Base-by-base conservation (phyloP, 2,113 vertebrate genomes). In the Ammodytes marinus region DNA sequence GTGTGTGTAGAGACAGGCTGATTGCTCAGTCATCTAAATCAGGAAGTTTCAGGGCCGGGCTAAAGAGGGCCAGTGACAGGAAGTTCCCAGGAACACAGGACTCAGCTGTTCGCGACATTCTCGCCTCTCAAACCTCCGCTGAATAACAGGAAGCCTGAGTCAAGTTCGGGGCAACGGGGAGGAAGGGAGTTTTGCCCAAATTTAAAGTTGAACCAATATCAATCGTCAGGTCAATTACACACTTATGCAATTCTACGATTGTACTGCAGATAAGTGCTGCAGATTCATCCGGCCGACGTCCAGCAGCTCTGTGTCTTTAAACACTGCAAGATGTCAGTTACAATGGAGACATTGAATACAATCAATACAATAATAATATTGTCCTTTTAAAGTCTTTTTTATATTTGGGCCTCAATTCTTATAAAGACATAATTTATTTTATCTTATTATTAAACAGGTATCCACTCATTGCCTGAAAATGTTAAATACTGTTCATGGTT, bases 31-130 rank as follows among this genome's bases (percentile, higher is more conserved):
- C 35, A 54, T 77, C 42, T 77, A 61, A 82, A 87, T 76, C 43
- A 85, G 90, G 89, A 92, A 78, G 83, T 89, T 77, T 84, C 80
- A 83, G 80, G 85, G 79, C 49, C 86, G 64, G 68, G 77, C 68
- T 47, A 8, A 17, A 6, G 19, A 37, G 80, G 75, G 85, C 27
- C 27, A 82, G 69, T 50, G 43, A 80, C 86, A 90, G 90, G 87
- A 94, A 94, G 92, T 91, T 92, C 91, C 89, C 91, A 89, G 87
- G 68, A 87, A 82, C 82, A 49, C 57, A 89, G 80, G 76, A 55
- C 60, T 91, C 76, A 77, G 87, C 87, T 82, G 88, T 85, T 86
- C 1, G 1, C 14, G 1, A 84, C 74, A 80, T 90, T 91, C 83
- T 76, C 72, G 78, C 67, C 72, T 80, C 74, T 84, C 42, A 40